Evolutionary conservation across 2,797 vertebrate species (phyloP).

Genomic region (Rhynchotus rufescens): DNA sequence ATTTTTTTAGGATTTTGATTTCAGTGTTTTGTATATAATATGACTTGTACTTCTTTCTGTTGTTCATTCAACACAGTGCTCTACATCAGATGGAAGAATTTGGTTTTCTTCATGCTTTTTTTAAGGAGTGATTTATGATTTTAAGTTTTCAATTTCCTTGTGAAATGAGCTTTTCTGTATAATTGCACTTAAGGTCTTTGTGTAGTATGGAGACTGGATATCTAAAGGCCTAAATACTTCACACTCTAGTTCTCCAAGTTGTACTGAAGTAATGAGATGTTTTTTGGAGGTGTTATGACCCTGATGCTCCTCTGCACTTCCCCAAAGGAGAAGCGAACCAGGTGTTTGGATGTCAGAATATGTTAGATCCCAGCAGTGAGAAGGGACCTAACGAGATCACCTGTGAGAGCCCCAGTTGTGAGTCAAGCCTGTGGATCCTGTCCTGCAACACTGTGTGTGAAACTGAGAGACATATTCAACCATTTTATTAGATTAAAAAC

Average conservation of each 20-base stretch:
- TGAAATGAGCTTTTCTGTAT: neutral
- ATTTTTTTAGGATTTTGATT: neutral
- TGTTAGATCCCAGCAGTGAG: neutral
- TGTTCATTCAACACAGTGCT: neutral
- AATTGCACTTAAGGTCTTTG: neutral
- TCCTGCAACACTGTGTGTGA: neutral
- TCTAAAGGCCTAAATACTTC: neutral
- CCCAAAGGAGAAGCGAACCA: neutral
- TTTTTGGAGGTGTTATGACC: neutral
- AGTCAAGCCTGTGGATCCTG: neutral
- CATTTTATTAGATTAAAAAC: neutral
- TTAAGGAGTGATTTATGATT: neutral
- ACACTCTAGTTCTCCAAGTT: neutral
- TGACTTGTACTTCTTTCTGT: neutral
- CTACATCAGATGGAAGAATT: neutral
- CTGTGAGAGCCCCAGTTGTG: neutral
- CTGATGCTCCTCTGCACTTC: neutral
- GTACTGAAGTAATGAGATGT: neutral
- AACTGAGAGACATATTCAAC: neutral
- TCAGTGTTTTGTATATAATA: neutral
- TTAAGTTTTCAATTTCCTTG: neutral
- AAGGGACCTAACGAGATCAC: neutral
- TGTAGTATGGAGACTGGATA: neutral
- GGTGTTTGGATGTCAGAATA: neutral
- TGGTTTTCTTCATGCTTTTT: neutral